Percentiles rank a stretch among this genome's conserved stretches.
phyloP scores from a whole-genome alignment of 2,888 invertebrate genomes.

The Oscheius myriophilus region DNA sequence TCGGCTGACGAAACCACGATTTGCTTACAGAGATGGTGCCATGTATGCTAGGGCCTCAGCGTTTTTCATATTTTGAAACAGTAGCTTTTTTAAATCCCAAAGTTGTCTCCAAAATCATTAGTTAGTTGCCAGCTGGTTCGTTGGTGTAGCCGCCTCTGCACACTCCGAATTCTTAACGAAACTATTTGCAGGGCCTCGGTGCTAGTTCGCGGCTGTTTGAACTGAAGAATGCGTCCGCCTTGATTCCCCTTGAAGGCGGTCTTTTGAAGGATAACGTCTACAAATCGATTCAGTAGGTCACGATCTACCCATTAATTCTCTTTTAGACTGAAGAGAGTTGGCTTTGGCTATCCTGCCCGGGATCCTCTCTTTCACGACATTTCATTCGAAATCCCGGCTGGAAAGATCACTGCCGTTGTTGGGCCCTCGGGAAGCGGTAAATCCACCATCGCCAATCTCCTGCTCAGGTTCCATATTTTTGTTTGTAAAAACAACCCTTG shows the following conservation, averaged over 20 bases:
- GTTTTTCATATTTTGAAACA: too few relatives aligned
- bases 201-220: constrained; percentile 90
- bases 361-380: constrained; percentile 78
- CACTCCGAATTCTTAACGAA: too few relatives aligned
- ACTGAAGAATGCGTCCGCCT: constrained; percentile 83
- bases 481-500: not conserved
- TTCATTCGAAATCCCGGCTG: constrained; percentile 78
- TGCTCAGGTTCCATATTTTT: constrained; percentile 78
- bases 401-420: constrained; percentile 84
- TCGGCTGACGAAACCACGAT: too few relatives aligned
- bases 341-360: constrained; percentile 80
- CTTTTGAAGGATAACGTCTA: constrained; percentile 43
- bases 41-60: too few relatives aligned
- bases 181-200: constrained; percentile 85
- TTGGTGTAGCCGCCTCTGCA: too few relatives aligned
- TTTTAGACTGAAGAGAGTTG: constrained; percentile 78
- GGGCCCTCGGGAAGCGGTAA: constrained; percentile 95
- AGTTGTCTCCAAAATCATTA: too few relatives aligned
- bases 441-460: constrained; percentile 85
- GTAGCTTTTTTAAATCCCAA: too few relatives aligned
- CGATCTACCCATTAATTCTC: too few relatives aligned
- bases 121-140: too few relatives aligned
- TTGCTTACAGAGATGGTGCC: too few relatives aligned
- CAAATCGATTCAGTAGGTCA: constrained; percentile 54
- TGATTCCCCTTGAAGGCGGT: constrained; percentile 80